Conservation (phyloP, 1,140 invertebrate genomes). For the Polyergus mexicanus region DNA sequence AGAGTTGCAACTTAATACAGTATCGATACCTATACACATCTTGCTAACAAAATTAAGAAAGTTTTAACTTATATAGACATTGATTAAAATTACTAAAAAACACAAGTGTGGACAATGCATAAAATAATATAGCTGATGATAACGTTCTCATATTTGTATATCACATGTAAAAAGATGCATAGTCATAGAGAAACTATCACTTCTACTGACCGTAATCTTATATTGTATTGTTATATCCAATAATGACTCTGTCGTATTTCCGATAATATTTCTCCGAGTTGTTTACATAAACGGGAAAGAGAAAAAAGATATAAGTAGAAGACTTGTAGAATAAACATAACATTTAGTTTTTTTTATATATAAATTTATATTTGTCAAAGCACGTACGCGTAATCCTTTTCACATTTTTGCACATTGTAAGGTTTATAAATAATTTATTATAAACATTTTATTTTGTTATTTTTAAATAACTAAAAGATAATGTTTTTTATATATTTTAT, state of each 20-base stretch:
- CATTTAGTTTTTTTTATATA: not conserved
- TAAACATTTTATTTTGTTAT: slow-evolving; percentile 3
- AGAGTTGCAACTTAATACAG: slow-evolving; percentile 40
- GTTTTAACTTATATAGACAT: slow-evolving; percentile 16
- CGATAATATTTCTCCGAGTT: slow-evolving; percentile 4
- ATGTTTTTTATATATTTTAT: slow-evolving; percentile 5
- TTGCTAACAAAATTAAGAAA: slow-evolving; percentile 11
- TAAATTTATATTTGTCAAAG: not conserved
- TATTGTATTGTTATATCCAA: not conserved
- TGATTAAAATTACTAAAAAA: not conserved
- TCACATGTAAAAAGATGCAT: slow-evolving; percentile 23
- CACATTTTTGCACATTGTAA: not conserved
- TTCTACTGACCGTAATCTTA: slow-evolving; percentile 20
- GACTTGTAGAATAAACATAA: not conserved
- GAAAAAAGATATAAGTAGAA: slow-evolving; percentile 5
- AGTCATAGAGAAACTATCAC: slow-evolving; percentile 14
- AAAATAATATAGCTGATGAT: slow-evolving; percentile 24
- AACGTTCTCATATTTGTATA: not conserved
- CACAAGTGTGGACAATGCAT: slow-evolving; percentile 23
- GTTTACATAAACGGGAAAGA: not conserved
- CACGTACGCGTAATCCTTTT: not conserved
- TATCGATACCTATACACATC: slow-evolving; percentile 44
- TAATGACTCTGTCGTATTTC: not conserved
- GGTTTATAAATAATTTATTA: slow-evolving; percentile 5
- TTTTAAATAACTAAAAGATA: slow-evolving; percentile 3